Percentiles rank a stretch among this genome's conserved stretches.
These are phyloP conservation scores for Eristalis pertinax DNA, from an alignment of 2,888 invertebrate genomes.

Conservation along the genomic window DNA sequence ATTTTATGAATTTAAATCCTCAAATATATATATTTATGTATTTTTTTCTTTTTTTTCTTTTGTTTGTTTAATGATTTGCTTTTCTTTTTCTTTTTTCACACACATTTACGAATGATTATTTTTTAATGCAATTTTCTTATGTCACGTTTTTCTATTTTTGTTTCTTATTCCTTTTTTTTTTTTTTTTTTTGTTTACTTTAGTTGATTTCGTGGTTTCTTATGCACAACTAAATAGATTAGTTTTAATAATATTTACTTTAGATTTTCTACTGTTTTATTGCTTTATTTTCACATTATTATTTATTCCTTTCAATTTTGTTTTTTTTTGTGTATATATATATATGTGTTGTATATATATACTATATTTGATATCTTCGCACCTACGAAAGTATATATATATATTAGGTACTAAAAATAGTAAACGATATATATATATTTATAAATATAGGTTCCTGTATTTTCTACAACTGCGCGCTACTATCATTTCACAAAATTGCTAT, in stretches of 20 bases:
- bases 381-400: conserved; percentile 61
- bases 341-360: conserved; percentile 52
- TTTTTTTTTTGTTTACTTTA: conserved; percentile 30
- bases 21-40: conserved; percentile 33
- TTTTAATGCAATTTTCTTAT: conserved; percentile 44
- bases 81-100: conserved; percentile 51
- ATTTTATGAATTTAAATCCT: conserved; percentile 55
- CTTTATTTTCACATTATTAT: conserved; percentile 72
- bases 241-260: conserved; percentile 64
- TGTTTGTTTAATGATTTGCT: not conserved
- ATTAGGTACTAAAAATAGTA: conserved; percentile 71
- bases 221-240: conserved; percentile 60
- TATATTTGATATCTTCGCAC: conserved; percentile 67
- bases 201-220: conserved; percentile 20
- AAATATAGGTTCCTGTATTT: conserved; percentile 72
- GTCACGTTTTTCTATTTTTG: conserved; percentile 39
- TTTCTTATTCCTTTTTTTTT: conserved; percentile 34
- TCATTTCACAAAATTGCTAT: conserved; percentile 32
- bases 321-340: conserved; percentile 15
- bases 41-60: conserved; percentile 23
- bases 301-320: conserved; percentile 43
- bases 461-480: conserved; percentile 70
- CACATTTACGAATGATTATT: conserved; percentile 71
- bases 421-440: conserved; percentile 67
- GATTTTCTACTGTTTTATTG: conserved; percentile 72